Percentiles rank a stretch among this genome's conserved stretches.
These are phyloP conservation scores for Fabriciana adippe DNA, from an alignment of 2,888 invertebrate genomes.

Conservation along the genomic window DNA sequence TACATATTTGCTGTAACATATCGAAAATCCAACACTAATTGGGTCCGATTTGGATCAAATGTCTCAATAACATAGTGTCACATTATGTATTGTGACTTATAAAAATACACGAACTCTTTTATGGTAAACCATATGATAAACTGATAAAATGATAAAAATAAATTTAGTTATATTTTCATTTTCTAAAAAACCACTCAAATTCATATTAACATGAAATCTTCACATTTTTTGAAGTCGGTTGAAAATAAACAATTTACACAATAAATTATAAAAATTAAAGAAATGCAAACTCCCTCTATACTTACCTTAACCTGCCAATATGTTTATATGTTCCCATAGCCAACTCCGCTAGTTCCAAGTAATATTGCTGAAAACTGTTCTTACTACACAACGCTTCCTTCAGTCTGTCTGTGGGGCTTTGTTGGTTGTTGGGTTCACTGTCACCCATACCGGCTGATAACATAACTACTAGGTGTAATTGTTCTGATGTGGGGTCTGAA, in stretches of 20 bases:
- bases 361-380: slow-evolving; percentile 93
- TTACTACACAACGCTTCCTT: slow-evolving; percentile 95
- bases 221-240: no score
- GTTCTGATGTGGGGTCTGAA: slow-evolving; percentile 90
- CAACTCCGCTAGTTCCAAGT: slow-evolving; percentile 95
- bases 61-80: no score
- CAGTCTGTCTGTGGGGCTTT: slow-evolving; percentile 89
- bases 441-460: slow-evolving; percentile 96
- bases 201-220: no score
- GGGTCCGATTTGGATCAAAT: no score
- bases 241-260: no score
- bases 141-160: no score
- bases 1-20: no score
- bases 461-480: slow-evolving; percentile 94
- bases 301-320: slow-evolving; percentile 86
- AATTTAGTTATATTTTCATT: no score
- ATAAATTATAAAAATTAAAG: no score
- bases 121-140: background rate
- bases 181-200: no score
- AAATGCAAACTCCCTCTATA: slow-evolving; percentile 12
- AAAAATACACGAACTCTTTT: background rate
- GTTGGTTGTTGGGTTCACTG: slow-evolving; percentile 77
- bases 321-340: slow-evolving; percentile 98
- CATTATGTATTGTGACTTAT: no score
- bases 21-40: no score